Conservation (phyloP, 2,113 vertebrate species). For the Heliornis fulica region DNA sequence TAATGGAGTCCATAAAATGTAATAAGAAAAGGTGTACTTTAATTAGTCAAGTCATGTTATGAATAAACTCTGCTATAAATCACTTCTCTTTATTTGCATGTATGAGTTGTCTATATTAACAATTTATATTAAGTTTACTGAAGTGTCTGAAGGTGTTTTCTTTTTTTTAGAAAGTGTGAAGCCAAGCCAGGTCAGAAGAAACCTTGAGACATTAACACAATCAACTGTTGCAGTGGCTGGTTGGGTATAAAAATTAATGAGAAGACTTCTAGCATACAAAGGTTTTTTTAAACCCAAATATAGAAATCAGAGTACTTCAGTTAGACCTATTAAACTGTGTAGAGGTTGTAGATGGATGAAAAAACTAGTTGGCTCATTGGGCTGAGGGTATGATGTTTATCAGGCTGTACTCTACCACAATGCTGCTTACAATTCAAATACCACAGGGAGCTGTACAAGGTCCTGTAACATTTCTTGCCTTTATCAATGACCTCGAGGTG, state of each 20-base stretch:
- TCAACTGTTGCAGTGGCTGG: neutral
- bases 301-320: neutral
- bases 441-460: neutral
- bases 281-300: neutral
- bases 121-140: slow-evolving; percentile 6
- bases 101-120: neutral
- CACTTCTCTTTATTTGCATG: slow-evolving; percentile 35
- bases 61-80: slow-evolving; percentile 52
- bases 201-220: neutral
- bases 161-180: neutral
- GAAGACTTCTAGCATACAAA: neutral
- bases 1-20: slow-evolving; percentile 55
- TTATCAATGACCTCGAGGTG: neutral
- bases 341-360: neutral
- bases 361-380: neutral
- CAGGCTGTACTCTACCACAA: neutral
- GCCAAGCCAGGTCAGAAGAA: neutral
- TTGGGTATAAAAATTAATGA: neutral
- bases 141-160: neutral
- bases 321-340: neutral
- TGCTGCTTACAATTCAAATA: neutral
- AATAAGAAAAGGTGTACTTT: slow-evolving; percentile 61
- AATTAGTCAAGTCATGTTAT: slow-evolving; percentile 48
- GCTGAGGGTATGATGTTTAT: neutral
- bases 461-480: neutral